Evolutionary conservation across 2,797 vertebrate genomes (phyloP), one percentile per base, ranked within the genome.

Genomic region (Champsocephalus gunnari): DNA sequence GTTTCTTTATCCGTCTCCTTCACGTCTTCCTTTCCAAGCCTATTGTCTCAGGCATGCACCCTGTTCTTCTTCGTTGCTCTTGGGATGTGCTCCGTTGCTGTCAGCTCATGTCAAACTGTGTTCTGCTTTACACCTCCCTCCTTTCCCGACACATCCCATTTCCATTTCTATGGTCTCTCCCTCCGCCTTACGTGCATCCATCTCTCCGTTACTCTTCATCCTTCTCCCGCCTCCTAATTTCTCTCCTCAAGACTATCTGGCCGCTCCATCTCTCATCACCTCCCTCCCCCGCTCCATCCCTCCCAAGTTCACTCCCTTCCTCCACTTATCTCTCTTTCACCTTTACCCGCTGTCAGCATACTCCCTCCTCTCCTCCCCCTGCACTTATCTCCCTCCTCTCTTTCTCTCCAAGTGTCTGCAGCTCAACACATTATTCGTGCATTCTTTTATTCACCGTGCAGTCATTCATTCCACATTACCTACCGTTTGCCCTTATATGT

Each of bases 251-350:
- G 85, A 79, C 90, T 87, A 88, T 91, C 90, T 77, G 65, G 77
- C 75, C 81, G 82, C 79, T 88, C 83, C 82, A 84, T 90, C 86
- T 87, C 79, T 73, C 82, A 12, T 79, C 74, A 71, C 79, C 74
- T 71, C 71, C 72, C 73, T 58, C 60, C 50, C 32, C 48, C 13
- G 65, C 70, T 60, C 38, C 53, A 47, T 82, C 58, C 78, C 83
- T 80, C 80, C 66, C 0, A 21, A 83, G 84, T 84, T 89, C 73
- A 74, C 86, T 89, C 79, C 83, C 80, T 85, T 80, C 80, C 87
- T 80, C 80, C 83, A 85, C 84, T 92, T 92, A 90, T 92, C 89
- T 90, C 75, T 84, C 71, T 84, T 81, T 84, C 86, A 87, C 85
- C 88, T 89, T 88, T 86, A 85, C 69, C 87, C 69, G 48, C 86